Evolutionary conservation across 2,113 vertebrate genomes (phyloP), one percentile per base, ranked within the genome.

Genomic region (Hypanus sabinus): DNA sequence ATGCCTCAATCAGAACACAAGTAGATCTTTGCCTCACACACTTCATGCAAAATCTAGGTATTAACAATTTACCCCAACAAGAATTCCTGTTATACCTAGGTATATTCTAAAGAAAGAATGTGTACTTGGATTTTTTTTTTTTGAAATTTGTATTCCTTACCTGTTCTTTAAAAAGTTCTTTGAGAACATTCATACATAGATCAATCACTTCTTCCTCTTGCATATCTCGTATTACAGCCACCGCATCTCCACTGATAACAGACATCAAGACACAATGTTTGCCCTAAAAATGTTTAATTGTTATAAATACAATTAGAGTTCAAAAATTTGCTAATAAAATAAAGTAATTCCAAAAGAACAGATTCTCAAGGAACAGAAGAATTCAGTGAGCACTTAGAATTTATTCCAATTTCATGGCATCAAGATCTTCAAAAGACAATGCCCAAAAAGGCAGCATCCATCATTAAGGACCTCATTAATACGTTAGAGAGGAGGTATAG

Each of bases 241-340:
- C 97, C 0, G 99, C 98, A 33, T 99, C 98, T 55, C 99, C 99
- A 0, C 98, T 97, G 60, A 99, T 96, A 88, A 99, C 98, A 0
- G 99, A 98, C 98, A 99, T 99, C 94, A 99, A 96, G 95, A 99
- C 97, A 33, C 98, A 98, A 94, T 98, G 96, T 94, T 99, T 97
- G 71, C 98, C 97, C 98, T 99, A 94, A 80, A 94, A 14, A 62
- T n/a, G 27, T n/a, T 71, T 70, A 24, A 93, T 16, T 73, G 70
- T 9, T 30, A 73, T 81, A 38, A 94, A 94, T 83, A 27, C 33
- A 94, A 16, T 36, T 60, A 62, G 24, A 94, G 81, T n/a, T 20
- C 90, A 70, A 0, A 0, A 18, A 24, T n/a, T 11, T 71, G 18
- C 22, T 92, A 18, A 71, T 68, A 73, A 73, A 55, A 7, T 18